Percentiles rank a stretch among this genome's conserved stretches.
Conservation (phyloP, 2,797 vertebrate genomes). For the Micrastur ruficollis region DNA sequence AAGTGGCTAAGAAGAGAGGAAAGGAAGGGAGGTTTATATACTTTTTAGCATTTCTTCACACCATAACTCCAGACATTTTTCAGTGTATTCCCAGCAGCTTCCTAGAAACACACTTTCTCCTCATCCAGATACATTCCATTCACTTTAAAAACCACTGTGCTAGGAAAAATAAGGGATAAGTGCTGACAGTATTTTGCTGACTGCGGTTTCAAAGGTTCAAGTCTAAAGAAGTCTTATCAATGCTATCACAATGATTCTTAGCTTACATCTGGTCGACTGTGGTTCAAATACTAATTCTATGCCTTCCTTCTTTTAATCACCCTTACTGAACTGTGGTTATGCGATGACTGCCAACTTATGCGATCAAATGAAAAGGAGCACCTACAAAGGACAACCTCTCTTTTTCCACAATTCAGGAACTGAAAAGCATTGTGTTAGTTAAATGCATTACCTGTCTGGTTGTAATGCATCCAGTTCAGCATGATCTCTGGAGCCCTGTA, state of each 20-base stretch:
- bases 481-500: slow-evolving; percentile 98
- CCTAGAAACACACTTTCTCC: neutral
- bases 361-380: neutral
- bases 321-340: neutral
- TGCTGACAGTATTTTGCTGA: neutral
- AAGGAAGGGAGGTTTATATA: neutral
- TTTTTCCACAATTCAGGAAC: neutral
- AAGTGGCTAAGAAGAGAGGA: neutral
- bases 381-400: rapidly evolving
- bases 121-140: neutral
- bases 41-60: neutral
- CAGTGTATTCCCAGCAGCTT: neutral
- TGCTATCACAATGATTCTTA: neutral
- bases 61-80: neutral
- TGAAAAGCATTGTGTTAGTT: neutral
- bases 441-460: slow-evolving; percentile 87
- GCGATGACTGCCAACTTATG: rapidly evolving
- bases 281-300: neutral
- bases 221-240: neutral
- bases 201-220: neutral
- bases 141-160: neutral
- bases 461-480: slow-evolving; percentile 99
- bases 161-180: neutral
- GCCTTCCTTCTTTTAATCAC: neutral
- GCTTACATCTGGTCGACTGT: neutral